phyloP scores from a whole-genome alignment of 2,113 vertebrate genomes.

The Onychorhynchus coronatus region DNA sequence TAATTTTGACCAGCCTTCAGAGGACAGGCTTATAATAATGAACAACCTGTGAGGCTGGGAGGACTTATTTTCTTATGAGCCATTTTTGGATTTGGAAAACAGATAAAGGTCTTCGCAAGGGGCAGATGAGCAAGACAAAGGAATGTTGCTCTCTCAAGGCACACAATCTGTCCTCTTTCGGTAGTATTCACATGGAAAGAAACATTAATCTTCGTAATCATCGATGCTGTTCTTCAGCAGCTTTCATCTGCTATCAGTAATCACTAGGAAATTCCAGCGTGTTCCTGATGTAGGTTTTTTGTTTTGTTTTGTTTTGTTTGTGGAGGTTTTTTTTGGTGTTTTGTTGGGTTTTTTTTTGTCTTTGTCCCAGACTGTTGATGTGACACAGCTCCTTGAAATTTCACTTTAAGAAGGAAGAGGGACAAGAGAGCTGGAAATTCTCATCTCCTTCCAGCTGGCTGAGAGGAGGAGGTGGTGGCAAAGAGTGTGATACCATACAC shows the following conservation, averaged over 20 bases:
- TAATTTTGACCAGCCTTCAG: slow-evolving; percentile 45
- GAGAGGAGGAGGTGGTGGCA: neutral
- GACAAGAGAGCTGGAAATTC: neutral
- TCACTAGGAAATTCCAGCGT: slow-evolving; percentile 58
- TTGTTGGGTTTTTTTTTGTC: neutral
- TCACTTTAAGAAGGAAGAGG: neutral
- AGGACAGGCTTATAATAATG: slow-evolving; percentile 28
- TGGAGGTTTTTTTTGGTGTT: neutral
- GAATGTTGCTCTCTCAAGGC: slow-evolving; percentile 26
- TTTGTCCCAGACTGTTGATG: slow-evolving; percentile 21
- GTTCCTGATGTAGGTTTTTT: neutral
- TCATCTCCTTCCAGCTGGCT: neutral
- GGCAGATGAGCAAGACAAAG: slow-evolving; percentile 50
- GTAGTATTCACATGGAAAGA: slow-evolving; percentile 18
- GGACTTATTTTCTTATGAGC: neutral
- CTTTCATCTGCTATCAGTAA: slow-evolving; percentile 59
- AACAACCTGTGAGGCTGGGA: slow-evolving; percentile 19
- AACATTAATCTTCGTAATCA: slow-evolving; percentile 25
- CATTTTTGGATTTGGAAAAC: slow-evolving; percentile 22
- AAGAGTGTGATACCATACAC: neutral
- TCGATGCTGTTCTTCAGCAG: neutral
- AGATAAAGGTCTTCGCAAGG: neutral
- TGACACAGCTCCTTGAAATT: slow-evolving; percentile 47
- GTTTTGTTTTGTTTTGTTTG: no score
- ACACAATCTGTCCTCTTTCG: neutral